These are phyloP conservation scores for Priocnemis perturbator DNA, from an alignment of 2,888 invertebrate species.

Conservation along the genomic window DNA sequence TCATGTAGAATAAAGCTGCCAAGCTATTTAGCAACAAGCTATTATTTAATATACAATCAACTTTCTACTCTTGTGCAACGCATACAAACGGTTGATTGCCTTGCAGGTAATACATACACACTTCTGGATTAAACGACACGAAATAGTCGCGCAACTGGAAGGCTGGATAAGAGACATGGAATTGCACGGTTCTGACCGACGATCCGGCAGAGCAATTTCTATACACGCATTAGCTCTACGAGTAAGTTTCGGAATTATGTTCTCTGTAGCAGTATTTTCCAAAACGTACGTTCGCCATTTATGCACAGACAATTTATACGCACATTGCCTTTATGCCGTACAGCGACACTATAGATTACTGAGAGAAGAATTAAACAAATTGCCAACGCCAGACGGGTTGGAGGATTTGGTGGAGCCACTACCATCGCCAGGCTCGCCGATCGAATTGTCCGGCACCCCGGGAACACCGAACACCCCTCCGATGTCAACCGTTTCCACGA, in stretches of 20 bases:
- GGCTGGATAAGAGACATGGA: constrained; percentile 94
- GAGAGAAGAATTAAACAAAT: constrained; percentile 89
- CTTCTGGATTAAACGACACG: constrained; percentile 95
- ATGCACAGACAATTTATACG: too few relatives aligned
- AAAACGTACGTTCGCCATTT: too few relatives aligned
- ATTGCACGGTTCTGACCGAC: constrained; percentile 84
- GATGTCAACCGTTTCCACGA: constrained; percentile 52
- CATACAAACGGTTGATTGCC: not conserved
- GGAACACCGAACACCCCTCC: constrained; percentile 69
- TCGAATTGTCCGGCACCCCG: constrained; percentile 70
- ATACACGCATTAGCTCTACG: constrained; percentile 85
- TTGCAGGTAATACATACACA: constrained; percentile 90
- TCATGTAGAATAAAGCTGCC: not conserved
- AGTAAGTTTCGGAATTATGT: constrained; percentile 73
- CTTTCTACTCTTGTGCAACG: too few relatives aligned
- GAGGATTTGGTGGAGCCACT: constrained; percentile 82
- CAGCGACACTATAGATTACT: constrained; percentile 89
- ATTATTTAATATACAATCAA: too few relatives aligned
- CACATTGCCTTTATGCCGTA: constrained; percentile 47
- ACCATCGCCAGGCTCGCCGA: constrained; percentile 71
- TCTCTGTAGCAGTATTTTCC: not conserved
- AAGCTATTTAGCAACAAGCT: too few relatives aligned
- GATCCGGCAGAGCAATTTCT: constrained; percentile 86
- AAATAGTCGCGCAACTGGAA: constrained; percentile 92
- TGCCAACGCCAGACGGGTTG: constrained; percentile 86